Conservation (phyloP, 2,113 vertebrate species). For the Lophura nycthemera region DNA sequence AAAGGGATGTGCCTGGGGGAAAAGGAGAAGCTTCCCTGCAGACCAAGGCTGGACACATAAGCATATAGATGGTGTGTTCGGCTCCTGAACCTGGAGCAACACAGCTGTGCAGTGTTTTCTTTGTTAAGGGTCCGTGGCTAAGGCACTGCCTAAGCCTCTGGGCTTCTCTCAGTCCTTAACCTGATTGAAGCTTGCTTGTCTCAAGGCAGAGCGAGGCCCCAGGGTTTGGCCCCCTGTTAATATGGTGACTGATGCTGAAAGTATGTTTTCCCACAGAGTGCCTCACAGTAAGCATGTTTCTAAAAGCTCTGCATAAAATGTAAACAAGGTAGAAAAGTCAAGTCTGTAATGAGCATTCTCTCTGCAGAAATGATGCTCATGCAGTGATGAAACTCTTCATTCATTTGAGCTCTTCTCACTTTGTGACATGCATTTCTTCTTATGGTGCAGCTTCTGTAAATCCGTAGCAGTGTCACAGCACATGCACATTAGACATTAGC, state of each 20-base stretch:
- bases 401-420: background rate
- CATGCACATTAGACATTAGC: background rate
- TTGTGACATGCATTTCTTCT: background rate
- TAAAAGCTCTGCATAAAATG: slow-evolving; percentile 32
- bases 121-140: background rate
- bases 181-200: background rate
- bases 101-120: background rate
- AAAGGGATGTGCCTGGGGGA: background rate
- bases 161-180: background rate
- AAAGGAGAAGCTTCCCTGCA: background rate
- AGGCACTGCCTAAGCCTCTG: background rate
- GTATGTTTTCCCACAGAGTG: background rate
- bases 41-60: background rate
- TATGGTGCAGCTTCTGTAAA: background rate
- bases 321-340: slow-evolving; percentile 42
- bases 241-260: background rate
- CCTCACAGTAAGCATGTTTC: background rate
- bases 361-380: slow-evolving; percentile 29
- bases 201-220: background rate
- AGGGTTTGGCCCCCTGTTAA: background rate
- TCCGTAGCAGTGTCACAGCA: background rate
- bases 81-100: background rate
- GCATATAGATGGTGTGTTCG: background rate
- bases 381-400: background rate
- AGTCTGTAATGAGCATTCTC: slow-evolving; percentile 27